These are phyloP conservation scores for Maccullochella peelii DNA, from an alignment of 2,113 vertebrate species.

Conservation along the genomic window DNA sequence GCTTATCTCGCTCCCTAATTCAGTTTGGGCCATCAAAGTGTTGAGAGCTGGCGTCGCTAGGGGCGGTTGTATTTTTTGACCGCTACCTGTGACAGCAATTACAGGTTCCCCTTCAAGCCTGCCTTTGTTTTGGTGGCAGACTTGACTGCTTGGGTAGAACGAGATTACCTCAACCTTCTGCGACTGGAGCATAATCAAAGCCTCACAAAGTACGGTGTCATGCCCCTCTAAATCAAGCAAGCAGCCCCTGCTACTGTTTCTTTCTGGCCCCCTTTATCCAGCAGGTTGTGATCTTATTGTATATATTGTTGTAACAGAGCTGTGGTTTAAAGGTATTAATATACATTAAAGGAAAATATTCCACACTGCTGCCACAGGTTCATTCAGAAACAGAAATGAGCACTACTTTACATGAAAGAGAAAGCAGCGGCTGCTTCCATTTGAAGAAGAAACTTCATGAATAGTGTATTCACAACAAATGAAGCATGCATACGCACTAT, in stretches of 20 bases:
- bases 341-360: constrained; percentile 29
- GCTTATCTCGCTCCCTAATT: constrained; percentile 80
- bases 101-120: constrained; percentile 74
- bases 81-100: constrained; percentile 83
- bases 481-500: constrained; percentile 8
- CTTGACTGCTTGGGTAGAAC: constrained; percentile 71
- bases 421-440: background rate
- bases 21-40: constrained; percentile 76
- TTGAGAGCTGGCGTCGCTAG: constrained; percentile 50
- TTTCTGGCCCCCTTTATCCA: constrained; percentile 31
- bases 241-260: constrained; percentile 38
- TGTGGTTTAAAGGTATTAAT: constrained; percentile 43
- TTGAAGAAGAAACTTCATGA: constrained; percentile 38
- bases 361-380: background rate
- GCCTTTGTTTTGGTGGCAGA: constrained; percentile 77
- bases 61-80: constrained; percentile 77
- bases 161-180: constrained; percentile 73
- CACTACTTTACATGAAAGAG: background rate
- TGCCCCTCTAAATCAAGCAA: constrained; percentile 61
- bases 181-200: constrained; percentile 77
- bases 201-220: constrained; percentile 57
- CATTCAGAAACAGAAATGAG: constrained; percentile 15
- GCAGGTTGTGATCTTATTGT: constrained; percentile 32
- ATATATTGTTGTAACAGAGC: constrained; percentile 26
- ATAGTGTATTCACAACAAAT: constrained; percentile 55